Conservation (phyloP, 2,113 vertebrate genomes). For the Scartelaos histophorus region DNA sequence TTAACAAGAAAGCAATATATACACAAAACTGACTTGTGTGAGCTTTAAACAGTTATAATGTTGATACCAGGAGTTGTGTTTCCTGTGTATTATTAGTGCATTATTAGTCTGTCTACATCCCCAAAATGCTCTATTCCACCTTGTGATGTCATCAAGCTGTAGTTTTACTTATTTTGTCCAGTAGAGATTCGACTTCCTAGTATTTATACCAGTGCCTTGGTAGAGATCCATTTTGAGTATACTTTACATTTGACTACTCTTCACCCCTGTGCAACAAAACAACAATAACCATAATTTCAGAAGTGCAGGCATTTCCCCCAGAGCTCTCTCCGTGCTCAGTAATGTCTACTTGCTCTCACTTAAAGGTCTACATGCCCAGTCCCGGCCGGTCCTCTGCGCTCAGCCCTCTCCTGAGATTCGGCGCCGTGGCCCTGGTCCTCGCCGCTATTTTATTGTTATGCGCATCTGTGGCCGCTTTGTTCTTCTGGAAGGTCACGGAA, state of each 20-base stretch:
- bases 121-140: no score
- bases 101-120: no score
- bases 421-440: conserved; percentile 80
- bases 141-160: no score
- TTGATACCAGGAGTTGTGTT: no score
- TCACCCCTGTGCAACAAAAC: neutral
- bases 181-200: no score
- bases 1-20: no score
- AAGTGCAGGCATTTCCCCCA: neutral
- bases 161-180: no score
- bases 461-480: conserved; percentile 85
- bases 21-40: no score
- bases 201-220: no score
- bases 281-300: neutral
- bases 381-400: conserved; percentile 64
- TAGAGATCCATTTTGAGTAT: no score
- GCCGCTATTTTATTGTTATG: conserved; percentile 84
- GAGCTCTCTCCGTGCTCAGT: conserved; percentile 6
- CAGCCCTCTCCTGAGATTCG: conserved; percentile 80
- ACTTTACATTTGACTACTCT: neutral
- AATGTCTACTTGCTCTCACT: conserved; percentile 10
- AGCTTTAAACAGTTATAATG: no score
- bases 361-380: conserved; percentile 72
- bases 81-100: no score
- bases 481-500: conserved; percentile 87